These are phyloP conservation scores for Halichondria panicea DNA, from an alignment of 37 sponge, comb jelly and placozoan genomes.

Conservation along the genomic window DNA sequence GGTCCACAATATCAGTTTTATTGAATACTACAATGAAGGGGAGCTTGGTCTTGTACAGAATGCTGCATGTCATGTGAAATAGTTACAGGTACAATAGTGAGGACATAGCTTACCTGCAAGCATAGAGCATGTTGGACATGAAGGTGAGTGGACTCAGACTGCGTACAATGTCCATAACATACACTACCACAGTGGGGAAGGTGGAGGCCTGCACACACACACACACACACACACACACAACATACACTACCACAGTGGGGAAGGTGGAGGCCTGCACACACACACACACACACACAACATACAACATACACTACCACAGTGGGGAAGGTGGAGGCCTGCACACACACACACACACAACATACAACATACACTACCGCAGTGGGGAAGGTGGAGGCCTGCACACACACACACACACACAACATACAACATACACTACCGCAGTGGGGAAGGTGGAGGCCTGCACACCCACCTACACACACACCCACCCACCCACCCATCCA, in stretches of 20 bases:
- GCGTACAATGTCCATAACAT: conserved; percentile 92
- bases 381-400: conserved; percentile 80
- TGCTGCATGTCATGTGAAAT: conserved; percentile 69
- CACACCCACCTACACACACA: too few relatives aligned
- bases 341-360: conserved; percentile 77
- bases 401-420: too few relatives aligned
- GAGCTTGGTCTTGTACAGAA: conserved; percentile 89
- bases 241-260: conserved; percentile 91
- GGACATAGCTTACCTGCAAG: conserved; percentile 70
- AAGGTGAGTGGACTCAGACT: conserved; percentile 93
- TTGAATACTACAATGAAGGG: conserved; percentile 94
- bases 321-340: not conserved
- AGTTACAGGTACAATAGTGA: not conserved
- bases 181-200: conserved; percentile 93
- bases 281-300: not conserved
- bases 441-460: too few relatives aligned
- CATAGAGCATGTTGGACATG: conserved; percentile 99
- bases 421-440: too few relatives aligned
- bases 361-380: conserved; percentile 95
- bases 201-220: conserved; percentile 53
- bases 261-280: conserved; percentile 7
- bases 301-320: not conserved
- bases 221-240: too few relatives aligned
- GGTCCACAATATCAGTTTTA: conserved; percentile 93
- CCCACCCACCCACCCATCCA: too few relatives aligned